Evolutionary conservation across 1,140 invertebrate genomes (phyloP), one percentile per base, ranked within the genome.

Genomic region (Pseudachorutes palmiensis): DNA sequence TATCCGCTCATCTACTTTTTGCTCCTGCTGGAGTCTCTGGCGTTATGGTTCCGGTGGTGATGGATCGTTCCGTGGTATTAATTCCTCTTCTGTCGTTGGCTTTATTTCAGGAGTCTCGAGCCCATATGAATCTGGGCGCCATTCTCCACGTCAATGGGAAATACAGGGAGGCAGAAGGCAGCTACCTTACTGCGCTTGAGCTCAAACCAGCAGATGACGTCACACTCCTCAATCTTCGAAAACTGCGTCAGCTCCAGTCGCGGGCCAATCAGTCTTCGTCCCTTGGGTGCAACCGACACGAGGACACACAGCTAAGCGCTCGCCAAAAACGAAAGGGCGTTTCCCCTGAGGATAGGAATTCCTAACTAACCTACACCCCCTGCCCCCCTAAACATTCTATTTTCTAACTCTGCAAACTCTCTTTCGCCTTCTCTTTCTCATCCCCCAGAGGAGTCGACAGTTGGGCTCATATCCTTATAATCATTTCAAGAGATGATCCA

Each of bases 141-240:
- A 96, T 97, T 76, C 81, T 94, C 28, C 93, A 96, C 79, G 80
- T 95, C 58, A 92, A 94, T 77, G 90, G 90, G 12, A 93, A 94
- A 80, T 88, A 91, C 66, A 79, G 81, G 19, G 89, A 94, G 76
- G 94, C 94, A 0, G 89, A 90, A 29, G 79, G 83, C 5, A 88
- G 88, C 62, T 97, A 97, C 78, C 80, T 88, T 65, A 83, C 86
- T 74, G 92, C 93, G 0, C 80, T 96, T 48, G 80, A 84, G 67
- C 79, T 96, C 2, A 87, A 92, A 74, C 92, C 93, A 0, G 86
- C 88, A 63, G 92, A 96, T 79, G 82, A 83, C 28, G 90, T 92
- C 29, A 94, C 92, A 24, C 81, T 90, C 72, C 89, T 86, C 62
- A 97, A 97, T 80, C 82, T 97, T 24, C 85, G 88, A 75, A 91